phyloP scores from a whole-genome alignment of 2,797 vertebrate species.

The Vultur gryphus region DNA sequence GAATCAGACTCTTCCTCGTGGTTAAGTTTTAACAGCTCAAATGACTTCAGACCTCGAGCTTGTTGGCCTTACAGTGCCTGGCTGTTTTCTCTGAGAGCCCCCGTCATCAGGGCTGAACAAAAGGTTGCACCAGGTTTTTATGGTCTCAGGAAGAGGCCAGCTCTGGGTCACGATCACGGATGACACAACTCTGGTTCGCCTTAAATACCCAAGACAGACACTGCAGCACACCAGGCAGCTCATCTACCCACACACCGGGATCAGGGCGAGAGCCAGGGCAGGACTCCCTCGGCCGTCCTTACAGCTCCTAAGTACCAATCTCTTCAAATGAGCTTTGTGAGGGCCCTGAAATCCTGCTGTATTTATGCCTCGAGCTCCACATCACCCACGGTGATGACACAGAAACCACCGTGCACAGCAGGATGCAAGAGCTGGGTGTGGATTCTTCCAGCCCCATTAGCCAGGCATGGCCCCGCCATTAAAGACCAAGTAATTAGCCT shows the following conservation, averaged over 20 bases:
- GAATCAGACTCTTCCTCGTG: background rate
- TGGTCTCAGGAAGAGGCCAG: background rate
- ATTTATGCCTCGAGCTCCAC: background rate
- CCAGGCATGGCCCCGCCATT: conserved; percentile 31
- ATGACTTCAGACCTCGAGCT: background rate
- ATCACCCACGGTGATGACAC: conserved; percentile 33
- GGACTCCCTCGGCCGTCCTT: background rate
- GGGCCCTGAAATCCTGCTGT: conserved; percentile 18
- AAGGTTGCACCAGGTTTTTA: background rate
- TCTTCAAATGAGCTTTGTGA: background rate
- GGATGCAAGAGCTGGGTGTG: conserved; percentile 49
- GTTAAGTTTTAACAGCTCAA: background rate
- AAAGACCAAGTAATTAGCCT: conserved; percentile 45
- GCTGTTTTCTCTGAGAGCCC: background rate
- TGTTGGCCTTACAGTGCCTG: background rate
- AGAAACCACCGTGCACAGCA: conserved; percentile 24
- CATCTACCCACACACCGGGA: accelerated
- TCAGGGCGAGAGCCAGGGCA: background rate
- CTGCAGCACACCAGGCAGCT: background rate
- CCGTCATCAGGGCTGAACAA: background rate
- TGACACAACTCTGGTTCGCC: background rate
- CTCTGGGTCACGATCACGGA: accelerated
- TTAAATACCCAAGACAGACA: background rate
- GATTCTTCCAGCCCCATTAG: conserved; percentile 45
- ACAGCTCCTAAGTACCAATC: background rate